Evolutionary conservation across 1,140 invertebrate species (phyloP).

Genomic region (Drosophila novamexicana): DNA sequence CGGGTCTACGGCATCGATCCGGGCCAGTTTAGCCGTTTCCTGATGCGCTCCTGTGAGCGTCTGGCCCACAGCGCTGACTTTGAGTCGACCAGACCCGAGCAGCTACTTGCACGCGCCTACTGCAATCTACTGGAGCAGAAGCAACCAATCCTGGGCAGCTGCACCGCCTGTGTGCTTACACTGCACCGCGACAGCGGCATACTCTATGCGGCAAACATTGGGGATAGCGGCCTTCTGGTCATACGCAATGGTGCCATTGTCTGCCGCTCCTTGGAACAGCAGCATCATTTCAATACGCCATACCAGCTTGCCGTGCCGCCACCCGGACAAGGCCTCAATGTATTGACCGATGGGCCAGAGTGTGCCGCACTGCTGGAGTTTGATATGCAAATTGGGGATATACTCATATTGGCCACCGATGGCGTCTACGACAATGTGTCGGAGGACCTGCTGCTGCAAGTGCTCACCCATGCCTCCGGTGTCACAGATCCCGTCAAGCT

Average conservation of each 20-base stretch:
- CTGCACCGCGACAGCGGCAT: slow-evolving; percentile 93
- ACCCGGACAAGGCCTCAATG: slow-evolving; percentile 91
- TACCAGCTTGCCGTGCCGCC: slow-evolving; percentile 97
- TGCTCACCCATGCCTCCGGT: slow-evolving; percentile 85
- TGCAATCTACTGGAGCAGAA: slow-evolving; percentile 86
- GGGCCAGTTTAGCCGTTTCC: slow-evolving; percentile 48
- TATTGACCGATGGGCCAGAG: slow-evolving; percentile 95
- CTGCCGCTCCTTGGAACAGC: slow-evolving; percentile 96
- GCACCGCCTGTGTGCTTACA: slow-evolving; percentile 88
- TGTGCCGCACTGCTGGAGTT: slow-evolving; percentile 95
- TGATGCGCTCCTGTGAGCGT: slow-evolving; percentile 58
- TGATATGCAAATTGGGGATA: slow-evolving; percentile 95
- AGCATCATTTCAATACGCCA: slow-evolving; percentile 99
- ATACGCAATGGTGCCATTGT: slow-evolving; percentile 93
- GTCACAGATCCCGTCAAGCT: slow-evolving; percentile 89
- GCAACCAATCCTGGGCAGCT: slow-evolving; percentile 77
- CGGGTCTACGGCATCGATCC: slow-evolving; percentile 58
- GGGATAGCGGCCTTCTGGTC: slow-evolving; percentile 98
- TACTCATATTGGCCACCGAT: slow-evolving; percentile 97
- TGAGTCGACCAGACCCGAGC: slow-evolving; percentile 20
- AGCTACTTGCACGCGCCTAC: slow-evolving; percentile 46
- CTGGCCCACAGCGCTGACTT: slow-evolving; percentile 20
- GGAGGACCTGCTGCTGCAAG: slow-evolving; percentile 89
- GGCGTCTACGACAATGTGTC: slow-evolving; percentile 99
- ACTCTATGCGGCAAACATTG: slow-evolving; percentile 97